phyloP scores from a whole-genome alignment of 2,113 vertebrate species.

The Pipa parva region DNA sequence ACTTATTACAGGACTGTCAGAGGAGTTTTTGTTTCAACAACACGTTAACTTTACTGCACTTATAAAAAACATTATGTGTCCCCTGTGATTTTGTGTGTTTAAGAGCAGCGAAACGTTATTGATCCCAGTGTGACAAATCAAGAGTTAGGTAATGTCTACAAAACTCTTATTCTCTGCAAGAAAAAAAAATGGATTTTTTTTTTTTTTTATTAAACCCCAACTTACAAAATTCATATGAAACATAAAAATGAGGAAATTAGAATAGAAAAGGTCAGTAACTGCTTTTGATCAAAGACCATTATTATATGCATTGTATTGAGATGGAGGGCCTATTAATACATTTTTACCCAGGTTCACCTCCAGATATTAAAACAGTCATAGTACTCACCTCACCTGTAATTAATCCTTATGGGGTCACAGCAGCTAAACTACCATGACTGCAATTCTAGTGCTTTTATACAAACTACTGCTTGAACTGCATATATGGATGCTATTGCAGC shows the following conservation, averaged over 20 bases:
- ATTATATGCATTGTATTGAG: constrained; percentile 60
- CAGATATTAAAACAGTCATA: too few species aligned
- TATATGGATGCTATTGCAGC: too few species aligned
- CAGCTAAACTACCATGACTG: too few species aligned
- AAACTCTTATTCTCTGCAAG: constrained; percentile 82
- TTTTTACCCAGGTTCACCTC: too few species aligned
- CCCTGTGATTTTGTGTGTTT: constrained; percentile 76
- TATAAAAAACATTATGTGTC: constrained; percentile 81
- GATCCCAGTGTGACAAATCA: constrained; percentile 84
- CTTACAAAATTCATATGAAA: constrained; percentile 73
- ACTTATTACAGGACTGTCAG: constrained; percentile 82
- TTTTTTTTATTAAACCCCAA: constrained; percentile 77
- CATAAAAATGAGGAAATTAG: constrained; percentile 52
- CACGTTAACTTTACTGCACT: constrained; percentile 81
- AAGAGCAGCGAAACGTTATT: constrained; percentile 83
- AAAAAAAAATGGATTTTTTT: constrained; percentile 74
- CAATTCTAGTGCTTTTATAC: too few species aligned
- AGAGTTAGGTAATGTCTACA: constrained; percentile 85
- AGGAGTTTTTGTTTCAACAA: constrained; percentile 85
- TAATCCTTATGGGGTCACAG: too few species aligned
- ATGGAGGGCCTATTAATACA: neutral
- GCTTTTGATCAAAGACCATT: too few species aligned
- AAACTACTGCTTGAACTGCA: too few species aligned
- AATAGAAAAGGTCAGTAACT: constrained; percentile 61
- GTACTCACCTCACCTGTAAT: too few species aligned